Conservation (phyloP, 1,140 invertebrate genomes). For the Eupeodes corollae region DNA sequence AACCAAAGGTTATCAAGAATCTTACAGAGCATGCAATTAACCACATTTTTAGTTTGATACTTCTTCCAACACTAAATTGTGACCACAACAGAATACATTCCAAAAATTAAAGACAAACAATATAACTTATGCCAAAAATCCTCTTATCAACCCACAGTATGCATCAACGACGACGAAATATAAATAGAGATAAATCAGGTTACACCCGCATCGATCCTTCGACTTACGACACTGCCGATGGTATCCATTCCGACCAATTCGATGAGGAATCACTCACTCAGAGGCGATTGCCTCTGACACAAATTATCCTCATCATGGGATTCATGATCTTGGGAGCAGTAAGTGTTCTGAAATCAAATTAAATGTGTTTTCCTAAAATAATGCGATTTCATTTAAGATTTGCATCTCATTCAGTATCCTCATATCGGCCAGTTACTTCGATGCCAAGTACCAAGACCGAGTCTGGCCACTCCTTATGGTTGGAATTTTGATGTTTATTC, state of each 20-base stretch:
- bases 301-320: slow-evolving; percentile 6
- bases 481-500: slow-evolving; percentile 10
- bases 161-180: too few species aligned
- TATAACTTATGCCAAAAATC: too few species aligned
- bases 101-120: too few species aligned
- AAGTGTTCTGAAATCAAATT: not conserved
- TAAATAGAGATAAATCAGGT: too few species aligned
- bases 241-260: slow-evolving; percentile 5
- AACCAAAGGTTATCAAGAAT: too few species aligned
- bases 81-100: too few species aligned
- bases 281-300: slow-evolving; percentile 7
- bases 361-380: not conserved
- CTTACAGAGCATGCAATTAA: too few species aligned
- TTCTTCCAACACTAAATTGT: too few species aligned
- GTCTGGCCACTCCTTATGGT: slow-evolving; percentile 8
- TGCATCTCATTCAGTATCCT: slow-evolving; percentile 5
- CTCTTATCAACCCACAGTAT: not conserved
- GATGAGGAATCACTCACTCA: not conserved
- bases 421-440: slow-evolving; percentile 1
- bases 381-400: not conserved
- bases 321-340: slow-evolving; percentile 8
- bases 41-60: too few species aligned
- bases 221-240: slow-evolving; percentile 1
- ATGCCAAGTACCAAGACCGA: slow-evolving; percentile 8
- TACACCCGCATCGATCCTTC: too few species aligned